A percentile compares a stretch with the other conserved stretches of the same genome.
These are phyloP conservation scores for Peucedramus taeniatus DNA, from an alignment of 2,113 vertebrate genomes.

Conservation along the genomic window DNA sequence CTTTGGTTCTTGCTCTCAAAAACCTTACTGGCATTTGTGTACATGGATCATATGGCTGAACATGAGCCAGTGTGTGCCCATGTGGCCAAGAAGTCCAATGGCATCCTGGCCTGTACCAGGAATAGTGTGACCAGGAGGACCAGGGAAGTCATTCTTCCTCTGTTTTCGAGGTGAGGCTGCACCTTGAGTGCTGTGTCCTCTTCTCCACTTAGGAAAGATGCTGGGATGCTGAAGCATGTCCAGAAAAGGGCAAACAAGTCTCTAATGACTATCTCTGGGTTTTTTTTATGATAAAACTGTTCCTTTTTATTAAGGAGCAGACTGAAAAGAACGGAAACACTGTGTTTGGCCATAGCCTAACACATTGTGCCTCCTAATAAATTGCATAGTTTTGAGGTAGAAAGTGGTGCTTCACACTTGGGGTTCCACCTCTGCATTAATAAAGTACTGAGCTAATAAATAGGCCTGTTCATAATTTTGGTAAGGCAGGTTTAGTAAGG, in stretches of 20 bases:
- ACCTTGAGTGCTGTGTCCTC: neutral
- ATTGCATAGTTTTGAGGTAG: neutral
- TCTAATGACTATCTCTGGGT: neutral
- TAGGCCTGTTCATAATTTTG: neutral
- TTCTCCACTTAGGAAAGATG: neutral
- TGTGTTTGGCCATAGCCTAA: neutral
- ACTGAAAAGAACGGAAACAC: rapidly evolving
- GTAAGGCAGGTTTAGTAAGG: neutral
- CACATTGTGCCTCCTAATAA: neutral
- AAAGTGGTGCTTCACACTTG: neutral
- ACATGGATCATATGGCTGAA: neutral
- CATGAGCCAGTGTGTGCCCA: no score
- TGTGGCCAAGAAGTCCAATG: neutral
- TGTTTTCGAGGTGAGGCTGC: neutral
- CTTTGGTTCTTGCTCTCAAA: neutral
- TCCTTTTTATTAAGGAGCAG: neutral
- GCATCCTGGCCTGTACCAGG: neutral
- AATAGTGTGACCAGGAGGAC: neutral
- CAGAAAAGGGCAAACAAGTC: neutral
- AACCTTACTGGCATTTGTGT: neutral
- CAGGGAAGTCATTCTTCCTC: neutral
- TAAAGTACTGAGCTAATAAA: neutral
- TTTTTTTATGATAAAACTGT: neutral
- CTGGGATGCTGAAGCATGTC: neutral
- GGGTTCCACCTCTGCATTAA: neutral